Evolutionary conservation across 2,797 vertebrate species (phyloP).

Genomic region (Peromyscus eremicus): DNA sequence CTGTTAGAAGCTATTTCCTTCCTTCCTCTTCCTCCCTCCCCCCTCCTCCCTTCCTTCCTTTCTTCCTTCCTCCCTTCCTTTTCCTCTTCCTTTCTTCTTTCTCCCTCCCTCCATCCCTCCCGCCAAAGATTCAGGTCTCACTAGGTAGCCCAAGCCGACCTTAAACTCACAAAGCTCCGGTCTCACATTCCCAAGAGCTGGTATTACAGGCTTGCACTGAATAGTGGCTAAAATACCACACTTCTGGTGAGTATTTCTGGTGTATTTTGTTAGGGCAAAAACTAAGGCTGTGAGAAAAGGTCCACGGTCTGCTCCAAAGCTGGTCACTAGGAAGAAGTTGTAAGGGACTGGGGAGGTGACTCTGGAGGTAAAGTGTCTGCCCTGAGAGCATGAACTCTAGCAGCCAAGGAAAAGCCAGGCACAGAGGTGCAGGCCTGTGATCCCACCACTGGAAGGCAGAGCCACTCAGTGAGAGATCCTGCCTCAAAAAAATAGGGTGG

Average conservation of each 20-base stretch:
- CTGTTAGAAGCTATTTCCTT: neutral
- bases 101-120: neutral
- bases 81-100: neutral
- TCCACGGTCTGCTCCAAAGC: neutral
- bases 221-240: neutral
- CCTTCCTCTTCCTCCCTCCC: too few species aligned
- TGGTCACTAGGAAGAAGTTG: neutral
- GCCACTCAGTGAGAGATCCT: neutral
- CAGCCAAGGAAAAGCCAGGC: neutral
- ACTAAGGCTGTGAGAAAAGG: neutral
- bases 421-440: neutral
- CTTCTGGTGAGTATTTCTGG: accelerated
- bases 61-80: neutral
- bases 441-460: neutral
- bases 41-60: neutral
- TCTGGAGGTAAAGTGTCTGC: too few species aligned
- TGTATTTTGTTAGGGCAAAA: neutral
- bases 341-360: neutral
- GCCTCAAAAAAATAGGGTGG: neutral
- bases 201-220: neutral
- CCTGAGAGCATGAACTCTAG: neutral
- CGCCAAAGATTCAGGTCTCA: neutral
- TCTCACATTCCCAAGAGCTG: neutral
- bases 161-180: neutral
- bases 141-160: neutral